Base-by-base conservation (phyloP, 2,113 vertebrate species). In the Mixornis gularis region DNA sequence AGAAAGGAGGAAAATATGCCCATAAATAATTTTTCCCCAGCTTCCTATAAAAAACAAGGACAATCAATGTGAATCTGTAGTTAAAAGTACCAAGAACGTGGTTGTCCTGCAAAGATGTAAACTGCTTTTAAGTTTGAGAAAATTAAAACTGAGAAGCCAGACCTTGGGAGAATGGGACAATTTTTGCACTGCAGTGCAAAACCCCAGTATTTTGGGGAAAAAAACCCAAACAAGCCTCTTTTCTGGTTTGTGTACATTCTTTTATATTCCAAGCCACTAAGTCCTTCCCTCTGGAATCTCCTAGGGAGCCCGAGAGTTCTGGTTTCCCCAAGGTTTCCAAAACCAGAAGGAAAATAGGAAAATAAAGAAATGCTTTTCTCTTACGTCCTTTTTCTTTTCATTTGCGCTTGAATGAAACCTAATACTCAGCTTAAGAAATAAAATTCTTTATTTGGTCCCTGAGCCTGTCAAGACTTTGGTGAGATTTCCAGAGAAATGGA, bases 1-100 rank as follows among this genome's bases (percentile, higher is more conserved):
- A 84, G 62, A 94, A 95, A 86, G 73, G 72, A 93, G 44, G 20
- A 74, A 90, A 86, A 95, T 68, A 76, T 7, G 26, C 53, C 65
- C 88, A 85, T 85, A 90, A 89, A 81, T 86, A 94, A 10, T 40
- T 79, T 82, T 52, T 19, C 36, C 82, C 36, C 40, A 26, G 30
- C 76, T 91, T 92, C 79, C 86, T 85, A 60, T 71, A 84, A 71
- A 81, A 84, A 70, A 17, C 69, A 88, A 92, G 69, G 86, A 76
- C 72, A 53, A 26, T 17, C 53, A 81, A 74, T 34, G 56, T 76
- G 40, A 88, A 74, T 48, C 56, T 34, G 48, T 29, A 29, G 22
- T 60, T 91, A 49, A 89, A 87, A 51, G 30, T 10, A 77, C 14
- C 0, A 2, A 81, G 73, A 56, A 86, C 0, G 0, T n/a, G 27